phyloP scores from a whole-genome alignment of 2,113 vertebrate genomes.

The Trogon surrucura region DNA sequence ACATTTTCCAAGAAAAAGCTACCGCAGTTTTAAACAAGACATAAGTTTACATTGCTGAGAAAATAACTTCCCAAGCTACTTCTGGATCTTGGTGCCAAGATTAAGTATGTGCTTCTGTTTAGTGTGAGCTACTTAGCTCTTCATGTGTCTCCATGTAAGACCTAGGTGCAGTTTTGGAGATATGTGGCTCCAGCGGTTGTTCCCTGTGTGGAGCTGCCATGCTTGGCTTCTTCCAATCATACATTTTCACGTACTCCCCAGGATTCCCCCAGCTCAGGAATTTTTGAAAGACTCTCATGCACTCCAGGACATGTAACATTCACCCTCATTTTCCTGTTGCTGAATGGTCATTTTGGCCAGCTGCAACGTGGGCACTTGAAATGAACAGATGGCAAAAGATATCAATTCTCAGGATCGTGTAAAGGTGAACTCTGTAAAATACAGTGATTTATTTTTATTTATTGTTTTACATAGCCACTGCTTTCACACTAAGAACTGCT shows the following conservation, averaged over 20 bases:
- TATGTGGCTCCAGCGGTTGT: neutral
- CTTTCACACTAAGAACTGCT: neutral
- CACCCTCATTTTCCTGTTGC: neutral
- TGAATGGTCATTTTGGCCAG: neutral
- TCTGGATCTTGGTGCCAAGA: neutral
- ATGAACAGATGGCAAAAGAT: neutral
- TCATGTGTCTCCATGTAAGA: neutral
- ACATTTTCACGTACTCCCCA: neutral
- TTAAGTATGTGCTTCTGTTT: neutral
- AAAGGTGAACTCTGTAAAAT: neutral
- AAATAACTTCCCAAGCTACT: neutral
- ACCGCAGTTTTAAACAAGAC: neutral
- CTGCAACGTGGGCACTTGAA: neutral
- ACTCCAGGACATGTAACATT: neutral
- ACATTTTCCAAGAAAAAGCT: neutral
- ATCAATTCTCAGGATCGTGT: neutral
- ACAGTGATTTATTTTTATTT: neutral
- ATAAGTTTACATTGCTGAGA: neutral
- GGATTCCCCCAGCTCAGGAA: neutral
- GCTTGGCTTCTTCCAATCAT: neutral
- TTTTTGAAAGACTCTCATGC: neutral
- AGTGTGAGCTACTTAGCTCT: neutral
- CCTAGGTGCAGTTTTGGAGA: neutral
- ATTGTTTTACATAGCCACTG: neutral
- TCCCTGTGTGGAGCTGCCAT: neutral